A percentile compares a stretch with the other conserved stretches of the same genome.
Evolutionary conservation across 1,140 invertebrate species (phyloP).

Genomic region (Phocides pigmalion): DNA sequence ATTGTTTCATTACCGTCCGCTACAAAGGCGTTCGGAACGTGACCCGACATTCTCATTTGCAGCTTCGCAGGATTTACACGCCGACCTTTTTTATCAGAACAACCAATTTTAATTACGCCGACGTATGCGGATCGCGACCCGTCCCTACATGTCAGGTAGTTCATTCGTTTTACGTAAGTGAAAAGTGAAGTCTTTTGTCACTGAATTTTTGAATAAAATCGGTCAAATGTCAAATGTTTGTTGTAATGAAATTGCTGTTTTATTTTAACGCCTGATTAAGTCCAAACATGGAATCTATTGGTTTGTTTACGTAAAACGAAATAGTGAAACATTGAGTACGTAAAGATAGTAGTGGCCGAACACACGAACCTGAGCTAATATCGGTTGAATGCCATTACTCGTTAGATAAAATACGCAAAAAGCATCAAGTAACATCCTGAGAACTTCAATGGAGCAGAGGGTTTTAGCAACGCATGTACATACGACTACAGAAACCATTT

Average conservation of each 20-base stretch:
- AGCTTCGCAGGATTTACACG: slow-evolving; percentile 24
- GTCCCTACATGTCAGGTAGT: slow-evolving; percentile 27
- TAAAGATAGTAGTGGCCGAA: no score
- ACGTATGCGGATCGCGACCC: slow-evolving; percentile 18
- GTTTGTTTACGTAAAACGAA: no score
- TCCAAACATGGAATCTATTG: no score
- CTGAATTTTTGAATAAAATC: neutral
- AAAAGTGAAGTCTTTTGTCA: slow-evolving; percentile 22
- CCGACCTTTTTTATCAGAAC: slow-evolving; percentile 31
- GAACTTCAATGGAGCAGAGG: no score
- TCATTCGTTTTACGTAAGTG: slow-evolving; percentile 14
- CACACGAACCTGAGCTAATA: no score
- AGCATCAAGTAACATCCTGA: no score
- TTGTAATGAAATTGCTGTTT: neutral
- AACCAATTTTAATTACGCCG: slow-evolving; percentile 34
- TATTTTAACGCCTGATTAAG: no score
- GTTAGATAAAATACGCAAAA: no score
- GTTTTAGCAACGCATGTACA: no score
- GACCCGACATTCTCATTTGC: slow-evolving; percentile 32
- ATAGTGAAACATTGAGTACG: no score
- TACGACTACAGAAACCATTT: no score
- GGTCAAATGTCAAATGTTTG: neutral
- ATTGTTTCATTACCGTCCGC: slow-evolving; percentile 31
- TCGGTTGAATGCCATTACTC: no score
- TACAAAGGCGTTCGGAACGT: slow-evolving; percentile 28